Conservation (phyloP, 2,888 invertebrate genomes). For the Trachelus troglodyta region DNA sequence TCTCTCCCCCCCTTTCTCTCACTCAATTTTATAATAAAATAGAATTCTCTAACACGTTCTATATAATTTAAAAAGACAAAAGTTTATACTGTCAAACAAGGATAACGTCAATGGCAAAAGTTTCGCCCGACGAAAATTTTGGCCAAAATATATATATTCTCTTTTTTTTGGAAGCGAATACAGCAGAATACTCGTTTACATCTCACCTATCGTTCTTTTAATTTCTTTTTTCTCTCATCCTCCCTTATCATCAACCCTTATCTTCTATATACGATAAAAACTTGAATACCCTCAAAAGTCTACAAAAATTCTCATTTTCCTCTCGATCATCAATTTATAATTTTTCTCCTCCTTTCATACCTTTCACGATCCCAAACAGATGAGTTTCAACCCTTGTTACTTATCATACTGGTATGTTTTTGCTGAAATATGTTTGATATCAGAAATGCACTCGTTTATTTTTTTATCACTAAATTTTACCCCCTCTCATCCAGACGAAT, state of each 20-base stretch:
- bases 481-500: background rate
- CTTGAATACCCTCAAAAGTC: background rate
- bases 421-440: background rate
- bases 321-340: background rate
- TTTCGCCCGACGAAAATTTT: background rate
- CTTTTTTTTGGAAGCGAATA: background rate
- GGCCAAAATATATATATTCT: background rate
- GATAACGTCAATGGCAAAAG: background rate
- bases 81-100: background rate
- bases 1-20: no score
- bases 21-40: constrained; percentile 48
- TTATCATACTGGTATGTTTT: constrained; percentile 8
- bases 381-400: background rate
- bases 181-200: background rate
- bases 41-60: constrained; percentile 48
- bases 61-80: constrained; percentile 23
- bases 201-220: background rate
- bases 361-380: background rate
- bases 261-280: background rate
- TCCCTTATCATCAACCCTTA: background rate
- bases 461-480: background rate
- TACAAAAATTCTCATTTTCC: background rate
- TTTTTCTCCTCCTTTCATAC: background rate
- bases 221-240: background rate
- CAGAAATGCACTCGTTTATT: background rate